Conservation (phyloP, 1,140 invertebrate genomes). For the Drosophila santomea region DNA sequence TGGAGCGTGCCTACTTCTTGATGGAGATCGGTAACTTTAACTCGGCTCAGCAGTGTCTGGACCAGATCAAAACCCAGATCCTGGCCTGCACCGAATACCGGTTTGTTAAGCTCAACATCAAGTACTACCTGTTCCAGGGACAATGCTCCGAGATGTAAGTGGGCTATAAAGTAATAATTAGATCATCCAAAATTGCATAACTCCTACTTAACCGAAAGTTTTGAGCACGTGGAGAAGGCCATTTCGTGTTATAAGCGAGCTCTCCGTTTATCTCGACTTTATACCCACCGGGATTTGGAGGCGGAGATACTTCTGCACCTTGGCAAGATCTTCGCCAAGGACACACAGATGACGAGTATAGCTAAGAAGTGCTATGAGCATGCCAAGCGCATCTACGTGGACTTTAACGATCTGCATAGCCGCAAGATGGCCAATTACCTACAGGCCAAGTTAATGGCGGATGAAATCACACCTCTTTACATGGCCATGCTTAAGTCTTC, state of each 20-base stretch:
- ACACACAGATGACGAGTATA: constrained; percentile 44
- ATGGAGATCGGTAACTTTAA: constrained; percentile 63
- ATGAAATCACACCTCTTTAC: constrained; percentile 72
- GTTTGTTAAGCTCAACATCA: constrained; percentile 70
- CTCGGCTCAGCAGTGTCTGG: constrained; percentile 58
- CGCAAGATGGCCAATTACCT: constrained; percentile 69
- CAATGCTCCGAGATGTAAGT: constrained; percentile 62
- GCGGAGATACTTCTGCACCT: constrained; percentile 60
- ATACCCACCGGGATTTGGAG: constrained; percentile 45
- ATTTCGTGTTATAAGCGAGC: constrained; percentile 60
- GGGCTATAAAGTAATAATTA: too few species aligned
- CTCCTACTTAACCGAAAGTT: constrained; percentile 18
- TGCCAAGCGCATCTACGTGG: constrained; percentile 73
- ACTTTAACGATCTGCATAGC: constrained; percentile 64
- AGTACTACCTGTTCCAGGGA: constrained; percentile 59
- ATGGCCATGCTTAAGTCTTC: constrained; percentile 78
- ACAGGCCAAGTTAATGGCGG: constrained; percentile 73
- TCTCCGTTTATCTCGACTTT: constrained; percentile 50
- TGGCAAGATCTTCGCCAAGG: constrained; percentile 68
- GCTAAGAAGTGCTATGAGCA: constrained; percentile 72
- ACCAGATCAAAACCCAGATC: constrained; percentile 60
- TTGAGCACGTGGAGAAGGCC: constrained; percentile 49
- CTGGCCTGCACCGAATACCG: constrained; percentile 54
- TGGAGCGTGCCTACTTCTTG: constrained; percentile 62
- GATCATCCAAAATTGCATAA: background rate